Evolutionary conservation across 2,797 vertebrate genomes (phyloP).

Genomic region (Enteromius treurensis): DNA sequence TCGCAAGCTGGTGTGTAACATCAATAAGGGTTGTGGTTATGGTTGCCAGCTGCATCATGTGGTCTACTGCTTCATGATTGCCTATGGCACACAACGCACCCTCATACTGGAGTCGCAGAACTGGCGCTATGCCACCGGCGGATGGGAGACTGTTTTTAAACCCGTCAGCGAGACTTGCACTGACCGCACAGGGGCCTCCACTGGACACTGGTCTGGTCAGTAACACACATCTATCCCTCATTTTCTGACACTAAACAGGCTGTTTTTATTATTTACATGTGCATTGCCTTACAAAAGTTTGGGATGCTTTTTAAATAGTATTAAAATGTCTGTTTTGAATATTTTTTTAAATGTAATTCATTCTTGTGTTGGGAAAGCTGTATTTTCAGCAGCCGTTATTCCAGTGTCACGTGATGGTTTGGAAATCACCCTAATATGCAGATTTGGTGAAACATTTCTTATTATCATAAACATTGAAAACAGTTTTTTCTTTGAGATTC

Average conservation of each 20-base stretch:
- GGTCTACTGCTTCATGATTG: slow-evolving; percentile 99
- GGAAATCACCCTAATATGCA: background rate
- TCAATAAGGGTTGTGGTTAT: slow-evolving; percentile 98
- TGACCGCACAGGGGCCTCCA: slow-evolving; percentile 81
- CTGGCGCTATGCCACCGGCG: slow-evolving; percentile 96
- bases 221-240: background rate
- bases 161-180: slow-evolving; percentile 90
- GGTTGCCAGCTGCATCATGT: slow-evolving; percentile 98
- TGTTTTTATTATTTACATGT: background rate
- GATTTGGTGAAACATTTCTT: background rate
- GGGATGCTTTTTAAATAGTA: background rate
- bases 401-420: background rate
- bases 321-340: too few species aligned
- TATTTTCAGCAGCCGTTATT: too few species aligned
- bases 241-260: background rate
- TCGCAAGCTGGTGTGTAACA: slow-evolving; percentile 97
- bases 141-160: slow-evolving; percentile 97
- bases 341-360: too few species aligned
- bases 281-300: background rate
- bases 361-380: too few species aligned
- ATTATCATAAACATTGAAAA: too few species aligned
- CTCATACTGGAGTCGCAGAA: slow-evolving; percentile 98
- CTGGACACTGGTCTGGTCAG: slow-evolving; percentile 88
- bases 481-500: background rate
- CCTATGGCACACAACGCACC: slow-evolving; percentile 93